Base-by-base conservation (phyloP, 2,888 invertebrate species). In the Agrotis exclamationis region DNA sequence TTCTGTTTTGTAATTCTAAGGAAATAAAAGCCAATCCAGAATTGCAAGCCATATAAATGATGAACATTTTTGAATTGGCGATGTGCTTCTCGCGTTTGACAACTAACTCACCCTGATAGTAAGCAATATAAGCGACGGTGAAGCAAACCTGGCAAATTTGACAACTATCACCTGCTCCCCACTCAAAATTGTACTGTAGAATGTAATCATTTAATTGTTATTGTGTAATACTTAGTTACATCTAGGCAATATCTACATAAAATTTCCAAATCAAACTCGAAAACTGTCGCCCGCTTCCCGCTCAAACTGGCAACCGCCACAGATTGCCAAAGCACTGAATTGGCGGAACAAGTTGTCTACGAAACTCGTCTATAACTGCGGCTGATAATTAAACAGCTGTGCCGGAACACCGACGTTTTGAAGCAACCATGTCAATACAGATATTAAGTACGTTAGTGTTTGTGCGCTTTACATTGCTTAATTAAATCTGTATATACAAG, bases 311-410 rank as follows among this genome's bases (percentile, higher is more conserved):
- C 18, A 45, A 39, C 87, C 84, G 24, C 75, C 53, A 70, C 54
- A 64, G 66, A 74, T 75, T 82, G 74, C 85, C 82, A 85, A 65
- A 74, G 78, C 72, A 70, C 72, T 76, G 75, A 70, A 85, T 86
- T 80, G 87, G 88, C 88, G 88, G 89, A 90, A 90, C 91, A 92
- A 93, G 89, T 92, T 91, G 91, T 93, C 91, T 89, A 85, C 90
- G 78, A 79, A 90, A 92, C 90, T 92, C 89, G 91, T 92, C 93
- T 89, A 93, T 92, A 90, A 89, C 91, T 90, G 82, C 87, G 85
- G 89, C 87, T 91, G 93, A 94, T 93, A 93, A 93, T 93, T 93
- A 93, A 94, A 91, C 94, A 94, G 92, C 94, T 94, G 94, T 85
- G 93, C 89, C 91, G 83, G 86, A 81, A 79, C 72, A 74, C 82